These are phyloP conservation scores for Lingula anatina DNA, from an alignment of 2,888 invertebrate genomes.

Conservation along the genomic window DNA sequence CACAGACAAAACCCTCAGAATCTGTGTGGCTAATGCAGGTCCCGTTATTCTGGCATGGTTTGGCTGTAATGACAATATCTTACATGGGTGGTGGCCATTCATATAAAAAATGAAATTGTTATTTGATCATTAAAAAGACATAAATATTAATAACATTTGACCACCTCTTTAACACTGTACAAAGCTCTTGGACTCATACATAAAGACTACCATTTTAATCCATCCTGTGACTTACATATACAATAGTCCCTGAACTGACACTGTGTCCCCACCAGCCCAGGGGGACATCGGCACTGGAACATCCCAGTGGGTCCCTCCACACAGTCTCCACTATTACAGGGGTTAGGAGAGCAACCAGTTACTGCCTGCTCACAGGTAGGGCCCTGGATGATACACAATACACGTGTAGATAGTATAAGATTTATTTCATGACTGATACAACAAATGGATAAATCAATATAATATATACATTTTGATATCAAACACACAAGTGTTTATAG, in stretches of 20 bases:
- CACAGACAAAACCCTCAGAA: neutral
- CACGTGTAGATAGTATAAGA: no score
- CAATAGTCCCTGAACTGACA: constrained; percentile 17
- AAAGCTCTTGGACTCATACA: no score
- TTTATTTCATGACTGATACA: no score
- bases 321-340: constrained; percentile 16
- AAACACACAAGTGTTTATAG: no score
- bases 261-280: constrained; percentile 11
- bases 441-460: no score
- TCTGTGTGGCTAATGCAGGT: neutral
- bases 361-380: constrained; percentile 9
- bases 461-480: no score
- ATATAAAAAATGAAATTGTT: no score
- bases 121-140: no score
- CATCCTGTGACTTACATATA: no score
- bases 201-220: no score
- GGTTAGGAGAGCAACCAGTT: constrained; percentile 13
- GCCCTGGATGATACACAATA: constrained; percentile 7
- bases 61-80: constrained; percentile 6
- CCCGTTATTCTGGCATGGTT: constrained; percentile 5
- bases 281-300: constrained; percentile 17
- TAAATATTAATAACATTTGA: no score
- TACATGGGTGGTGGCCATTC: neutral
- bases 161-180: no score
- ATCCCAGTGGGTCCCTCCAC: constrained; percentile 8